Base-by-base conservation (phyloP, 2,113 vertebrate genomes). In the Mugil cephalus region DNA sequence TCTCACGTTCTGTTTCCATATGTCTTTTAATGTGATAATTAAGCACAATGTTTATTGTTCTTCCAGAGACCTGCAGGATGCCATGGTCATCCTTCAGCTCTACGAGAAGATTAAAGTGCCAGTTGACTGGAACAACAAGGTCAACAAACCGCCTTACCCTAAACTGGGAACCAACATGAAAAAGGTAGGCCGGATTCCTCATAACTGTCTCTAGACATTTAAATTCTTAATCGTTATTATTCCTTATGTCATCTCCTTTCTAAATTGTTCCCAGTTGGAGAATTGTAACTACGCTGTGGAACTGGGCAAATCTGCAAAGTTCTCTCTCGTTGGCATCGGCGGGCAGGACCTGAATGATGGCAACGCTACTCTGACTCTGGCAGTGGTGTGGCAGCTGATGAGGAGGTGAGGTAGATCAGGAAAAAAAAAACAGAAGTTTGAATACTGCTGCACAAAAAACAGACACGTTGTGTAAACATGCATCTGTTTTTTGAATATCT, bases 241-340 rank as follows among this genome's bases (percentile, higher is more conserved):
- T 17, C 24, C 10, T 47, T 47, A 36, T 15, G 5, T n/a, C 12
- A 30, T 42, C 21, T 4, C 0, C 51, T 69, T 62, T 15, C 0
- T 65, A 17, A 53, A 73, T 13, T 84, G 14, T 1, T 36, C 7
- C 2, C 18, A 99, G 97, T 91, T 99, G 83, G 97, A 99, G 93
- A 99, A 98, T 69, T 99, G 98, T 85, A 98, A 98, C 87, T 98
- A 98, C 3, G 96, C 97, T 4, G 96, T 99, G 73, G 95, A 98
- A 1, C 72, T 99, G 88, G 97, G 97, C 40, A 97, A 96, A 92
- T 91, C 91, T 15, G 95, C 96, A 34, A 98, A 98, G 64, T 99
- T 99, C 55, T 99, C 97, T 15, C 94, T 98, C 0, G 97, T 99
- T 85, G 97, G 97, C 68, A 98, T 99, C n/a, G 97, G 91, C 21